Conservation (phyloP, 2,113 vertebrate species). For the Embiotoca jacksoni region DNA sequence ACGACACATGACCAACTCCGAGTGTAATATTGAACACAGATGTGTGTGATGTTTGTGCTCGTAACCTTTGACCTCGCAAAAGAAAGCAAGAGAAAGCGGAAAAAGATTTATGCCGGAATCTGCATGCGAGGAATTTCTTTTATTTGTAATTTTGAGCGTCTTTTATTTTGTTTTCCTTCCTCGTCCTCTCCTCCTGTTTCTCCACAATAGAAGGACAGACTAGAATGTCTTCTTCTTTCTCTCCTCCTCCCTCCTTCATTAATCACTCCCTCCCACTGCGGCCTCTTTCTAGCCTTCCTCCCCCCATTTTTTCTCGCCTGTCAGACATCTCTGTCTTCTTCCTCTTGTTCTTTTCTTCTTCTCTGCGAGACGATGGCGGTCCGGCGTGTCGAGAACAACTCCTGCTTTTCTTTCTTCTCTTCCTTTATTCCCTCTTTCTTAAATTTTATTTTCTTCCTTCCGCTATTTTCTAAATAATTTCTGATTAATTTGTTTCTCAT, state of each 20-base stretch:
- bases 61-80: conserved; percentile 45
- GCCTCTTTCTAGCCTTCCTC: conserved; percentile 18
- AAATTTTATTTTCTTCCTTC: background rate
- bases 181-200: background rate
- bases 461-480: too few relatives aligned
- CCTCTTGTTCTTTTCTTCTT: background rate
- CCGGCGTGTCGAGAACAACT: background rate
- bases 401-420: background rate
- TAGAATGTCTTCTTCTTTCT: conserved; percentile 18
- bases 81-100: background rate
- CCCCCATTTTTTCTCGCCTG: conserved; percentile 27
- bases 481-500: too few relatives aligned
- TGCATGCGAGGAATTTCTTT: background rate
- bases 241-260: conserved; percentile 33
- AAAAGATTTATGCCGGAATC: conserved; percentile 25
- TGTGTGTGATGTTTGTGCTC: conserved; percentile 14
- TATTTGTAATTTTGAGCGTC: too few relatives aligned
- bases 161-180: too few relatives aligned
- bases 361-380: conserved; percentile 16
- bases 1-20: too few relatives aligned
- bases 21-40: conserved; percentile 3
- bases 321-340: conserved; percentile 42
- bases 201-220: conserved; percentile 42
- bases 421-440: background rate
- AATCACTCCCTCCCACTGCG: conserved; percentile 60